Percentiles rank a stretch among this genome's conserved stretches.
Evolutionary conservation across 2,888 invertebrate species (phyloP).

Genomic region (Aleiodes testaceus): DNA sequence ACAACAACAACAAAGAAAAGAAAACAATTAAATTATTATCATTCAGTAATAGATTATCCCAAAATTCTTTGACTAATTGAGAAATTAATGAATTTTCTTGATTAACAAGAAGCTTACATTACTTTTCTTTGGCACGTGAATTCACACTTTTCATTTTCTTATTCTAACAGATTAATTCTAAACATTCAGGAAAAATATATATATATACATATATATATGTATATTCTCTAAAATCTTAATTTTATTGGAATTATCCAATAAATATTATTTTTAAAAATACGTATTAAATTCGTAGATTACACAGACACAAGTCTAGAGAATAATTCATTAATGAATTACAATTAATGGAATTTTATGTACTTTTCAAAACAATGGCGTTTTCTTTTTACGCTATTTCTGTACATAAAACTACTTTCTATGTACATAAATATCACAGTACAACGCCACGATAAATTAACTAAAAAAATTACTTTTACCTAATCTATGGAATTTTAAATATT

Average conservation of each 20-base stretch:
- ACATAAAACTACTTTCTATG: slow-evolving; percentile 42
- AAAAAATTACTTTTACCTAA: background rate
- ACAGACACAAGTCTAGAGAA: too few relatives aligned
- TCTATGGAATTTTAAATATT: background rate
- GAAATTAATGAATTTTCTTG: slow-evolving; percentile 8
- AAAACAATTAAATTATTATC: slow-evolving; percentile 23
- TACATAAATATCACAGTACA: slow-evolving; percentile 58
- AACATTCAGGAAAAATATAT: slow-evolving; percentile 55
- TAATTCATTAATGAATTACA: background rate
- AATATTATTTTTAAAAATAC: slow-evolving; percentile 14
- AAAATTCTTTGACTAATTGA: slow-evolving; percentile 23
- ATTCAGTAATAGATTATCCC: slow-evolving; percentile 6
- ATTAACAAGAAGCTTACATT: slow-evolving; percentile 25
- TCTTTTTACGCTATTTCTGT: background rate
- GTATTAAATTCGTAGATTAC: too few relatives aligned
- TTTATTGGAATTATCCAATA: slow-evolving; percentile 37
- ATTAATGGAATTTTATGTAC: slow-evolving; percentile 13
- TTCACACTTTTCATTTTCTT: slow-evolving; percentile 63
- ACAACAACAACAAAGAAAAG: too few relatives aligned
- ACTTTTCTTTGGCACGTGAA: slow-evolving; percentile 69
- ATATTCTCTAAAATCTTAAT: slow-evolving; percentile 43
- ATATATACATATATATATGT: too few relatives aligned
- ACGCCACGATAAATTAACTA: slow-evolving; percentile 32
- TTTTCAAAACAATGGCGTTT: slow-evolving; percentile 38
- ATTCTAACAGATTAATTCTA: slow-evolving; percentile 42